phyloP scores from a whole-genome alignment of 2,797 vertebrate genomes.

The Mormyrops boulengeri region DNA sequence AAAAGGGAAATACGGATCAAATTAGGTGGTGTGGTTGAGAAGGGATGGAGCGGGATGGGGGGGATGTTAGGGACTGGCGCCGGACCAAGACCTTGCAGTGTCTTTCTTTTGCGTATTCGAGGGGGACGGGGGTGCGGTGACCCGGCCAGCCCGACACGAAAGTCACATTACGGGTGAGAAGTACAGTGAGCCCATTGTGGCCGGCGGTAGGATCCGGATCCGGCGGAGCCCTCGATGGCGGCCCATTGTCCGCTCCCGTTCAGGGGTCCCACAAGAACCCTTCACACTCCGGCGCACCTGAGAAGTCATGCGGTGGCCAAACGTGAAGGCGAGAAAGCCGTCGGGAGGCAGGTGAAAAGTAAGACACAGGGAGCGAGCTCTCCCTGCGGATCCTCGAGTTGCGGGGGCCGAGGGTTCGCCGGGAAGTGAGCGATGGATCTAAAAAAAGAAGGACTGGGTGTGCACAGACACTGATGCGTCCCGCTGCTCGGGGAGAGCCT shows the following conservation, averaged over 20 bases:
- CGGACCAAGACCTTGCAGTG: conserved; percentile 35
- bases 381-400: neutral
- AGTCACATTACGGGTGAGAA: conserved; percentile 41
- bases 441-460: neutral
- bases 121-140: conserved; percentile 47
- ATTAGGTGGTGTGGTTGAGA: neutral
- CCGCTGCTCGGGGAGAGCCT: neutral
- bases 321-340: conserved; percentile 51
- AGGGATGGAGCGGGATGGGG: conserved; percentile 30
- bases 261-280: conserved; percentile 46
- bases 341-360: conserved; percentile 16
- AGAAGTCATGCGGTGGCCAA: conserved; percentile 59
- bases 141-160: conserved; percentile 33
- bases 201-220: conserved; percentile 43
- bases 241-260: conserved; percentile 53
- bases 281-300: conserved; percentile 56
- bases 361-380: conserved; percentile 10
- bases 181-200: conserved; percentile 39
- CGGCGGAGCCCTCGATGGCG: conserved; percentile 55
- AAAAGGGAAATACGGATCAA: conserved; percentile 39
- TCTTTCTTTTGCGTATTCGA: conserved; percentile 40
- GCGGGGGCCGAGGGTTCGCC: conserved; percentile 5
- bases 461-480: neutral
- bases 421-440: neutral
- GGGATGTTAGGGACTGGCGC: conserved; percentile 48